phyloP scores from a whole-genome alignment of 1,140 invertebrate species.

The Zaprionus lachaisei region DNA sequence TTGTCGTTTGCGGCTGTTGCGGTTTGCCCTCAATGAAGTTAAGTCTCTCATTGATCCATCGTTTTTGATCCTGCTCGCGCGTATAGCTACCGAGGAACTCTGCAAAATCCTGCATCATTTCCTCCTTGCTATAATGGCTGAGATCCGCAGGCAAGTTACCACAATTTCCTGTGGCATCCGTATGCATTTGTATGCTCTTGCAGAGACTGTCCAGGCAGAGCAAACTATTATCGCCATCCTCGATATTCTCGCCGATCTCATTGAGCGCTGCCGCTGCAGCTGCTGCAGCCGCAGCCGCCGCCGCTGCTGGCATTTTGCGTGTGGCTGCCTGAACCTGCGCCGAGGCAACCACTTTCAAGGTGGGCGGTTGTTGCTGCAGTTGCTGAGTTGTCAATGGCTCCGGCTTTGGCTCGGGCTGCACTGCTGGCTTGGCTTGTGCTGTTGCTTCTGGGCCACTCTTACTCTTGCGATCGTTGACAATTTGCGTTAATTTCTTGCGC shows the following conservation, averaged over 20 bases:
- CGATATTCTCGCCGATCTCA: conserved; percentile 54
- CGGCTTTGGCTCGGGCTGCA: conserved; percentile 14
- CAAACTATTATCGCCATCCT: conserved; percentile 67
- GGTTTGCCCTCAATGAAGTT: conserved; percentile 82
- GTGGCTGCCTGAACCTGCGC: conserved; percentile 55
- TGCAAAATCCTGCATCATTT: conserved; percentile 76
- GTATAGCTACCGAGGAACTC: conserved; percentile 77
- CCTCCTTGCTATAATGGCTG: conserved; percentile 66
- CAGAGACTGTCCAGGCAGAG: conserved; percentile 74
- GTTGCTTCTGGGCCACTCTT: conserved; percentile 51
- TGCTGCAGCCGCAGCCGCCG: conserved; percentile 47
- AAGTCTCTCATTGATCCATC: conserved; percentile 80
- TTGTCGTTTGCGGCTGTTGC: conserved; percentile 71
- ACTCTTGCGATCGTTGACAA: conserved; percentile 76
- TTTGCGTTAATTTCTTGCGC: conserved; percentile 84
- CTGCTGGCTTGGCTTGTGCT: conserved; percentile 35
- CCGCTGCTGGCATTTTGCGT: conserved; percentile 41
- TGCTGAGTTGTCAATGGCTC: conserved; percentile 41
- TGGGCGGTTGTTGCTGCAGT: conserved; percentile 52
- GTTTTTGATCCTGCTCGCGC: conserved; percentile 70
- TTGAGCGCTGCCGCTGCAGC: conserved; percentile 51
- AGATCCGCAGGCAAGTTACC: conserved; percentile 40
- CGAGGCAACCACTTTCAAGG: conserved; percentile 65
- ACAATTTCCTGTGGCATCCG: conserved; percentile 50
- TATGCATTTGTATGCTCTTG: conserved; percentile 76